Evolutionary conservation across 2,797 vertebrate species (phyloP), one percentile per base, ranked within the genome.

Genomic region (Falco biarmicus): DNA sequence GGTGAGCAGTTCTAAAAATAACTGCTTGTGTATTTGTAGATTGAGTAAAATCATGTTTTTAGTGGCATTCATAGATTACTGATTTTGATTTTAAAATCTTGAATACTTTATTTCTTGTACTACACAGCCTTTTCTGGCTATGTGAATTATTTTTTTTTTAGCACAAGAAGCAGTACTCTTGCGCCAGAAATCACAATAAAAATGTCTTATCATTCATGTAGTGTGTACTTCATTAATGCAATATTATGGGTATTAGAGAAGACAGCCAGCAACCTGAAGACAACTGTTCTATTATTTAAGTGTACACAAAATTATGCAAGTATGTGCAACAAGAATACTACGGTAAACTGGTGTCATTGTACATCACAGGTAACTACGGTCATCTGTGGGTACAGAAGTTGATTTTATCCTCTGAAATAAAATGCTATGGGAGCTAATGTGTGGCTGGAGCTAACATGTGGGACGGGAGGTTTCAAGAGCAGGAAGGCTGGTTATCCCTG

Each of bases 401-500:
- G 74, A 24, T 92, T 74, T 71, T 93, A 45, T 94, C n/a, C 77
- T 77, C 60, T 63, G 64, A 78, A 87, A 20, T 84, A 50, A 56
- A 84, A 84, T 57, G 60, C 71, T 26, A 0, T 61, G 53, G 70
- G 75, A 85, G 76, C 53, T 89, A 57, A 54, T 71, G 37, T 53
- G 90, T 93, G 93, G 66, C 64, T 74, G 32, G 88, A 56, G 41
- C 41, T 43, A 43, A 43, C 41, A 43, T 43, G 25, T 78, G 74
- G 48, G 64, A n/a, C 51, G 91, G 64, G 93, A 73, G 71, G 45
- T 78, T 91, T 57, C 79, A 71, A 9, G 10, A 84, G 43, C 65
- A 84, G 81, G 75, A 94, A 92, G 45, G 80, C 66, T 89, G 56
- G 28, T 59, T 93, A 48, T 90, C n/a, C 48, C 50, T 96, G 92